Evolutionary conservation across 2,888 invertebrate genomes (phyloP), one percentile per base, ranked within the genome.

Genomic region (Tillus elongatus): DNA sequence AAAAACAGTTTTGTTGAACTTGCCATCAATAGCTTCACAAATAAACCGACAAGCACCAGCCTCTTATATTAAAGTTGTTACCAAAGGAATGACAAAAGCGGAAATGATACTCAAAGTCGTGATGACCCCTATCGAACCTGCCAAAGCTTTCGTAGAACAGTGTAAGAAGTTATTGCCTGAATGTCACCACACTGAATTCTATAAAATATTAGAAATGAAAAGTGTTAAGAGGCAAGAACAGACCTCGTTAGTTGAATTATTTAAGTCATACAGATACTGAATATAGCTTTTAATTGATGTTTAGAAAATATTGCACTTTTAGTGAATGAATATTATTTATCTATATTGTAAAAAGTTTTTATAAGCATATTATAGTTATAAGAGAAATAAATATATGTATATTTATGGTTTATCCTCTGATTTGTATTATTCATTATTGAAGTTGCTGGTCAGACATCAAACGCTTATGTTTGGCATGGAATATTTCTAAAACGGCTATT

Each of bases 21-120:
- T 99, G 47, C 98, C 98, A 0, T 89, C 91, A 0, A 80, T 93
- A 13, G 89, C 89, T 0, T 90, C 91, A 1, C 85, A 86, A 52
- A 83, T 93, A 1, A 80, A 80, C 43, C 72, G 92, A 4, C 89
- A 89, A 50, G 88, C 93, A 3, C 95, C 95, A 0, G 83, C 89
- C 0, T 86, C 88, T 43, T 92, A 81, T 46, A 79, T 82, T 0
- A 85, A 85, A 58, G 82, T 82, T 3, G 73, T 74, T 0, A 68
- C 71, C 4, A 73, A 72, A 42, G 58, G 95, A 19, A 96, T 98
- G 93, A 91, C 90, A 0, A 89, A 90, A 57, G 96, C 96, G 0
- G 98, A 98, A 66, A 95, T 97, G 91, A 87, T 98, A 26, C 69
- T 98, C n/a, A 98, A 98, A 70, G 75, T 97, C 15, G 92, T 96